Percentiles rank a stretch among this genome's conserved stretches.
These are phyloP conservation scores for Heteromormyrus szaboi DNA, from an alignment of 2,797 vertebrate species.

Conservation along the genomic window DNA sequence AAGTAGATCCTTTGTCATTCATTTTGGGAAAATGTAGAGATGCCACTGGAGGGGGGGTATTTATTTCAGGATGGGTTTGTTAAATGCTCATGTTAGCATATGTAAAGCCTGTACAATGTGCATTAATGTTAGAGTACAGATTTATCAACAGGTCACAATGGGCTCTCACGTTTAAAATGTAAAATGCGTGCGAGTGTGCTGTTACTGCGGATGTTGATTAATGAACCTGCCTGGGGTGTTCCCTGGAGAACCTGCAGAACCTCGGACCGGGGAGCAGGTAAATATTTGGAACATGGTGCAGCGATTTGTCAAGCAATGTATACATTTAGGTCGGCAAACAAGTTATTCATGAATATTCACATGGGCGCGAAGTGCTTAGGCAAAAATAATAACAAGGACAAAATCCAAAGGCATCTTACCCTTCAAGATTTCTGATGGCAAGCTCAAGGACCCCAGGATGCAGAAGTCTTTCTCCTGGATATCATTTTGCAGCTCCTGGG, in stretches of 20 bases:
- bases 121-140: not conserved
- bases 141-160: not conserved
- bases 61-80: not conserved
- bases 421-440: not conserved
- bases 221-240: not conserved
- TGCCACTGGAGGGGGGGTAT: not conserved
- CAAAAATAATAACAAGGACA: not conserved
- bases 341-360: constrained; percentile 13
- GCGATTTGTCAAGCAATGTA: not conserved
- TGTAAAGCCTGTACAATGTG: not conserved
- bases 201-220: not conserved
- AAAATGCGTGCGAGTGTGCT: not conserved
- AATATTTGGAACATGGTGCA: not conserved
- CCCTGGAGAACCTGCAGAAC: not conserved
- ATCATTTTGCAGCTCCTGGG: not conserved
- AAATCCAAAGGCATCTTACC: not conserved
- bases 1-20: not conserved
- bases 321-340: not conserved
- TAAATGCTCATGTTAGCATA: not conserved
- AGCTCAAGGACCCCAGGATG: not conserved
- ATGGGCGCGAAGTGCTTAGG: not conserved
- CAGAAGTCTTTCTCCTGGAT: not conserved
- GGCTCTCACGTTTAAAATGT: not conserved
- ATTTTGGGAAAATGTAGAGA: not conserved
- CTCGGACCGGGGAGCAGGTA: not conserved